phyloP scores from a whole-genome alignment of 2,113 vertebrate species.

The Rhadina sibilatrix region DNA sequence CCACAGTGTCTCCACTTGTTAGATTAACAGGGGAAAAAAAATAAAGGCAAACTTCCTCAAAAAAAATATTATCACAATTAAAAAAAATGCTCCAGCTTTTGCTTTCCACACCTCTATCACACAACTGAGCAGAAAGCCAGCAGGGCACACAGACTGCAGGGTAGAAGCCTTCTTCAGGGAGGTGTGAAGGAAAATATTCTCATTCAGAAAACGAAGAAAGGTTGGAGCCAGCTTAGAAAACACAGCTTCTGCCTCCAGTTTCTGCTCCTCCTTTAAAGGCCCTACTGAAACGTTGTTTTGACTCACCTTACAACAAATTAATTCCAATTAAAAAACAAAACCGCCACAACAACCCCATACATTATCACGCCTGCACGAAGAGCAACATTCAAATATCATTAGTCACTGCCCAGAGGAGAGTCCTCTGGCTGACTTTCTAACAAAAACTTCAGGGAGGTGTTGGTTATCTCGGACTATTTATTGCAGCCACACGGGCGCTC shows the following conservation, averaged over 20 bases:
- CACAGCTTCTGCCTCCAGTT: not conserved
- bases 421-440: slow-evolving; percentile 66
- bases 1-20: not conserved
- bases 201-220: not conserved
- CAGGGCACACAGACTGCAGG: not conserved
- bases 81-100: not conserved
- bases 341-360: not conserved
- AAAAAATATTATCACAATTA: not conserved
- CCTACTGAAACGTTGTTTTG: not conserved
- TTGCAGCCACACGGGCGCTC: slow-evolving; percentile 5
- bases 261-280: not conserved
- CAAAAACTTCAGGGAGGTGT: slow-evolving; percentile 40
- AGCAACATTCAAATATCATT: slow-evolving; percentile 14
- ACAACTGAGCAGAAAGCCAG: not conserved
- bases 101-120: not conserved
- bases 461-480: slow-evolving; percentile 64
- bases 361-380: not conserved
- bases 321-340: not conserved
- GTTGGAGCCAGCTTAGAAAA: not conserved
- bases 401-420: slow-evolving; percentile 27
- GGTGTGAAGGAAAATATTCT: not conserved
- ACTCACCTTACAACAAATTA: not conserved
- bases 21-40: not conserved
- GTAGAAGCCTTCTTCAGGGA: not conserved
- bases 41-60: not conserved